A percentile compares a stretch with the other conserved stretches of the same genome.
Evolutionary conservation across 2,888 invertebrate species (phyloP).

Genomic region (Tribolium freemani): DNA sequence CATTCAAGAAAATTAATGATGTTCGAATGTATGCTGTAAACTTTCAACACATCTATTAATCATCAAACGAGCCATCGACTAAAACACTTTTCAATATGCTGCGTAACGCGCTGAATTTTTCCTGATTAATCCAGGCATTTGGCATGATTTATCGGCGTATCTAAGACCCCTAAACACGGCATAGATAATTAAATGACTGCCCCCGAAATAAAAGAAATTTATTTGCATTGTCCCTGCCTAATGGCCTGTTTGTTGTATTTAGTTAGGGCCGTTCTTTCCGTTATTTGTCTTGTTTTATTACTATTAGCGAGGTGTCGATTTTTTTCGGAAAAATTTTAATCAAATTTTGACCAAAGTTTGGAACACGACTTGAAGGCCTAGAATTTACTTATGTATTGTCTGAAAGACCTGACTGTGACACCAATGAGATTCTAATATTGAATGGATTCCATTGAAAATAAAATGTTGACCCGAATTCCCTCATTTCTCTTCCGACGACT

Average conservation of each 20-base stretch:
- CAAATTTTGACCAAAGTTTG: conserved; percentile 19
- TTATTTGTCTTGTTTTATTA: conserved; percentile 1
- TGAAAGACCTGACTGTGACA: conserved; percentile 27
- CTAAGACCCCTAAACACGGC: neutral
- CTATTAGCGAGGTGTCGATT: neutral
- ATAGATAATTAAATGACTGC: conserved; percentile 4
- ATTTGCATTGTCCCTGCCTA: conserved; percentile 18
- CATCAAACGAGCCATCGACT: conserved; percentile 31
- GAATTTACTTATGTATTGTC: conserved; percentile 30
- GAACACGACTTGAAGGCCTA: neutral
- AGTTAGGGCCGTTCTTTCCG: neutral
- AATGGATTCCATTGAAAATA: conserved; percentile 23
- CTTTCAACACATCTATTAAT: conserved; percentile 40
- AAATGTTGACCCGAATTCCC: conserved; percentile 26
- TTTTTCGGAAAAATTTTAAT: conserved; percentile 4
- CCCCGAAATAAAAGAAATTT: conserved; percentile 27
- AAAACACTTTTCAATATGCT: conserved; percentile 32
- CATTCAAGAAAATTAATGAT: conserved; percentile 40
- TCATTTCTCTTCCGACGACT: conserved; percentile 1
- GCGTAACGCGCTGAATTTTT: conserved; percentile 26
- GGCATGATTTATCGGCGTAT: conserved; percentile 15
- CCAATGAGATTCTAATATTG: conserved; percentile 26
- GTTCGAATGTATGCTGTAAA: conserved; percentile 37
- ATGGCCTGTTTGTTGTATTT: conserved; percentile 23
- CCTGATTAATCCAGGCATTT: conserved; percentile 29